These are phyloP conservation scores for Pristionchus mayeri DNA, from an alignment of 2,888 invertebrate genomes.

Conservation along the genomic window DNA sequence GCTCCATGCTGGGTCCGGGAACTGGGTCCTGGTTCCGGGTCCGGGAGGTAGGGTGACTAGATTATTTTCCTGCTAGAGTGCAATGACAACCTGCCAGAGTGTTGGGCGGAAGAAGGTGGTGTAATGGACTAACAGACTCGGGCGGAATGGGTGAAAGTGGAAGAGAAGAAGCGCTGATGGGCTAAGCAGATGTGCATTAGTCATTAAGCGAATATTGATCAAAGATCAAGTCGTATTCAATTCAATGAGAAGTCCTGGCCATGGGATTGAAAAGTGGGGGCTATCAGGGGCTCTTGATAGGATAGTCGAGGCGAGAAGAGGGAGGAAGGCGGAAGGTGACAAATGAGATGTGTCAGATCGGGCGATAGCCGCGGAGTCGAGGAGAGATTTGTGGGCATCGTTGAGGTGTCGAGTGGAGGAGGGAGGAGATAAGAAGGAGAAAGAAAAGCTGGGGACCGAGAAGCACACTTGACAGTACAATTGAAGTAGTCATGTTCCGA, in stretches of 20 bases:
- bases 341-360: conserved; percentile 12
- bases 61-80: too few relatives aligned
- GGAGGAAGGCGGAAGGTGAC: neutral
- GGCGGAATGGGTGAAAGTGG: neutral
- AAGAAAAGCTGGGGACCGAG: too few relatives aligned
- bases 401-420: neutral
- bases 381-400: neutral
- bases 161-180: too few relatives aligned
- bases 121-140: conserved; percentile 16
- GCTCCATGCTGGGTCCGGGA: neutral
- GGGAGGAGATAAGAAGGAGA: too few relatives aligned
- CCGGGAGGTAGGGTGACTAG: neutral
- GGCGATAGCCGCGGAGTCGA: neutral
- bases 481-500: too few relatives aligned
- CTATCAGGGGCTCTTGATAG: neutral
- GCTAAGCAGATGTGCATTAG: neutral
- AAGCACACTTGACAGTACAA: too few relatives aligned
- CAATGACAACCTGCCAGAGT: conserved; percentile 18
- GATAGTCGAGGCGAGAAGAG: neutral
- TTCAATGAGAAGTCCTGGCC: neutral
- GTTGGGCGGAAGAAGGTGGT: neutral
- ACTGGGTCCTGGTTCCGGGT: too few relatives aligned
- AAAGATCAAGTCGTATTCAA: neutral
- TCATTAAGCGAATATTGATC: neutral
- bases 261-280: conserved; percentile 4